These are phyloP conservation scores for Ochropleura plecta DNA, from an alignment of 2,888 invertebrate genomes.

Conservation along the genomic window DNA sequence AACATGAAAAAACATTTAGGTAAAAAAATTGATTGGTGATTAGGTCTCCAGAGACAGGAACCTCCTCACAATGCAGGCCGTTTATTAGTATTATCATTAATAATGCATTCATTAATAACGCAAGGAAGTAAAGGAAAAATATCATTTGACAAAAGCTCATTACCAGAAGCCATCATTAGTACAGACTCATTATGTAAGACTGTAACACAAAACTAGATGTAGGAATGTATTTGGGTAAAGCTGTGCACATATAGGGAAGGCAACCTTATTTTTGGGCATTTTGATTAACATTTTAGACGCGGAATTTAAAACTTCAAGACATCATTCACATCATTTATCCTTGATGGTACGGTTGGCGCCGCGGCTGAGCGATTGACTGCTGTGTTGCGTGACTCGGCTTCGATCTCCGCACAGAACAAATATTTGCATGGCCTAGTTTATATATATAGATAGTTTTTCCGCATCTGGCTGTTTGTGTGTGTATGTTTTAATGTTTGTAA, in stretches of 20 bases:
- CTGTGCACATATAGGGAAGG: neutral
- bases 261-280: neutral
- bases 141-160: slow-evolving; percentile 50
- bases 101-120: slow-evolving; percentile 10
- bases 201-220: slow-evolving; percentile 34
- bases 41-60: no score
- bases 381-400: no score
- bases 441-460: no score
- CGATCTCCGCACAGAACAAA: no score
- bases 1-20: no score
- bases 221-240: slow-evolving; percentile 56
- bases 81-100: neutral
- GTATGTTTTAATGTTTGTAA: no score
- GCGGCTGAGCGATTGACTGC: no score
- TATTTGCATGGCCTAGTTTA: no score
- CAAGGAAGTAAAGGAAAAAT: slow-evolving; percentile 13
- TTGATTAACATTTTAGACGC: neutral
- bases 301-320: neutral
- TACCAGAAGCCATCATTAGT: slow-evolving; percentile 46
- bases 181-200: slow-evolving; percentile 48
- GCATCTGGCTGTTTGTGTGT: no score
- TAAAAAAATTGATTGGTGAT: no score
- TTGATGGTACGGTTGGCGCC: no score
- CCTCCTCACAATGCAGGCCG: no score
- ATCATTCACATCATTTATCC: neutral